Evolutionary conservation across 2,113 vertebrate species (phyloP).

Genomic region (Pao palembangensis): DNA sequence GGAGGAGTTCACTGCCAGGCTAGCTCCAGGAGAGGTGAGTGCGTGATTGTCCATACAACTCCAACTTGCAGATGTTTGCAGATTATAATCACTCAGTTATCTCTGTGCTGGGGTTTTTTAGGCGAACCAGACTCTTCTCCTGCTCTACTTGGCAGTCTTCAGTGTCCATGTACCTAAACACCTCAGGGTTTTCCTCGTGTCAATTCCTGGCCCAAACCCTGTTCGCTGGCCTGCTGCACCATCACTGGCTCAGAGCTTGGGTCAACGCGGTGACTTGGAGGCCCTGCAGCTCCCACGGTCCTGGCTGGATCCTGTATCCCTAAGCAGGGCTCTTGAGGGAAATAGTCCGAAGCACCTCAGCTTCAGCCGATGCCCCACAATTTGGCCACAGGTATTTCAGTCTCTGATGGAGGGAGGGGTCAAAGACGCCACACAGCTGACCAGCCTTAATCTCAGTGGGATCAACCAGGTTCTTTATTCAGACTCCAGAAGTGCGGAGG

Average conservation of each 20-base stretch:
- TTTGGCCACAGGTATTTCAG: constrained; percentile 84
- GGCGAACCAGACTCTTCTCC: constrained; percentile 92
- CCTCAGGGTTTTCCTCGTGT: constrained; percentile 88
- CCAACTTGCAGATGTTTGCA: neutral
- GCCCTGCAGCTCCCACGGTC: constrained; percentile 90
- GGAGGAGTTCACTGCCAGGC: constrained; percentile 86
- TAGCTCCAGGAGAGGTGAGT: constrained; percentile 86
- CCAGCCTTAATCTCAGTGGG: constrained; percentile 89
- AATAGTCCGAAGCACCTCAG: constrained; percentile 89
- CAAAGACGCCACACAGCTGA: constrained; percentile 80
- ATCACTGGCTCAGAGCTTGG: constrained; percentile 87
- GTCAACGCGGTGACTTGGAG: constrained; percentile 81
- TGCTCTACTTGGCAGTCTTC: constrained; percentile 91
- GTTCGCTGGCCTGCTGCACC: constrained; percentile 82
- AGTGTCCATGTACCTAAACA: constrained; percentile 89
- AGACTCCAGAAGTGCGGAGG: constrained; percentile 80
- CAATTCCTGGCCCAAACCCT: constrained; percentile 85
- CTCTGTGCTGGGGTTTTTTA: constrained; percentile 17
- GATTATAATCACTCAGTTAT: neutral
- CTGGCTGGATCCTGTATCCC: constrained; percentile 85
- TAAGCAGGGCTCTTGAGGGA: constrained; percentile 85
- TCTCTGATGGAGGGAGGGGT: constrained; percentile 79
- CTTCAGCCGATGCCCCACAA: constrained; percentile 85
- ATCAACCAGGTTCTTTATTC: constrained; percentile 82
- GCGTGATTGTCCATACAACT: neutral